Conservation (phyloP, 2,888 invertebrate genomes). For the Sinotaia quadrata region DNA sequence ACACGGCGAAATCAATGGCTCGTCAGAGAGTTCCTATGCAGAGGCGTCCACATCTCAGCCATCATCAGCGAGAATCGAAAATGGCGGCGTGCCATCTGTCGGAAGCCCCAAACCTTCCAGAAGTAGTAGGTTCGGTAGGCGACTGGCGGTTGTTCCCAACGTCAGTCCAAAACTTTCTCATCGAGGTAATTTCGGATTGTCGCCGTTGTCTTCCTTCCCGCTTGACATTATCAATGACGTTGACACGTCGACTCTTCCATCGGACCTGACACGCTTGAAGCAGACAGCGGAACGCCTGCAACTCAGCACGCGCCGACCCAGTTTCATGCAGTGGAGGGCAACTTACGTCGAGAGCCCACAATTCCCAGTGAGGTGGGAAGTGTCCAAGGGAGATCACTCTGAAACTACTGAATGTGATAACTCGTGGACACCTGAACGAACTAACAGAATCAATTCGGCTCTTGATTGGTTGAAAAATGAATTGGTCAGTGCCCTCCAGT, state of each 20-base stretch:
- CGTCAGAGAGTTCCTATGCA: not conserved
- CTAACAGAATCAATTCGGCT: slow-evolving; percentile 23
- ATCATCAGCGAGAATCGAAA: not conserved
- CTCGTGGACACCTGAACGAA: slow-evolving; percentile 25
- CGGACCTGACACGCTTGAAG: slow-evolving; percentile 27
- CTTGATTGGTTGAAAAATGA: slow-evolving; percentile 25
- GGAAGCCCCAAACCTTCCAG: not conserved
- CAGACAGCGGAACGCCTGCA: slow-evolving; percentile 35
- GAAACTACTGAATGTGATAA: not conserved
- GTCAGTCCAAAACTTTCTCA: slow-evolving; percentile 11
- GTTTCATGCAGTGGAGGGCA: slow-evolving; percentile 33
- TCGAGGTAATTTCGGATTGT: not conserved
- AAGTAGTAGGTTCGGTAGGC: not conserved
- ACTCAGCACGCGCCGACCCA: slow-evolving; percentile 35
- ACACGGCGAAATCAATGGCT: not conserved
- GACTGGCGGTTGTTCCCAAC: slow-evolving; percentile 5
- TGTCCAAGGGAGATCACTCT: not conserved
- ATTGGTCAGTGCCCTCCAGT: slow-evolving; percentile 20
- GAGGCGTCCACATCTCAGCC: not conserved
- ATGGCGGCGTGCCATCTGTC: too few species aligned
- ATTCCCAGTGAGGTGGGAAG: slow-evolving; percentile 5
- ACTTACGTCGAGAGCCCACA: slow-evolving; percentile 30
- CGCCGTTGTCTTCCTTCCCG: not conserved
- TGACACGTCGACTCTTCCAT: slow-evolving; percentile 6
- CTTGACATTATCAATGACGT: not conserved